phyloP scores from a whole-genome alignment of 2,888 invertebrate genomes.

The Hemicrepidius hirtus region DNA sequence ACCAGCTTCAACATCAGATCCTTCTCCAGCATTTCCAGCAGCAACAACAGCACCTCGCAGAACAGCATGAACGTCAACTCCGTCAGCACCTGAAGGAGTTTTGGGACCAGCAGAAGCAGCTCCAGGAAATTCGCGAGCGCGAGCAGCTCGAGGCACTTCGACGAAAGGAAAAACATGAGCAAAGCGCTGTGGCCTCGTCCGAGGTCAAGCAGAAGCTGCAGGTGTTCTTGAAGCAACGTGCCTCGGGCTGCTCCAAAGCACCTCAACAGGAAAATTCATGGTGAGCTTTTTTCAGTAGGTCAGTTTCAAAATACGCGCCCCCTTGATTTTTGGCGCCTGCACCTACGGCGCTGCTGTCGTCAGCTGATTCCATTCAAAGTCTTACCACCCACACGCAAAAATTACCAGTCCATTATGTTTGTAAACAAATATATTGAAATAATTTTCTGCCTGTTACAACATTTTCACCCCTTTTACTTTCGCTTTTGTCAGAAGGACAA shows the following conservation, averaged over 20 bases:
- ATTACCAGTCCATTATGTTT: constrained; percentile 41
- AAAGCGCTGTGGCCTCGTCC: constrained; percentile 96
- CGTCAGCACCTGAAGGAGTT: constrained; percentile 92
- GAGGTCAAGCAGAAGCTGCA: constrained; percentile 97
- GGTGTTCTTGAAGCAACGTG: constrained; percentile 75
- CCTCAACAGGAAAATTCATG: constrained; percentile 70
- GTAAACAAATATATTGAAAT: constrained; percentile 40
- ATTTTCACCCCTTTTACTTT: neutral
- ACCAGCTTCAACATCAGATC: constrained; percentile 94
- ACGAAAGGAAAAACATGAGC: constrained; percentile 95
- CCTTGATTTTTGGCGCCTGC: constrained; percentile 39
- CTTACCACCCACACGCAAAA: constrained; percentile 41
- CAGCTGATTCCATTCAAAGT: constrained; percentile 60
- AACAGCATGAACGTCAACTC: constrained; percentile 93
- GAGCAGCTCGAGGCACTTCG: constrained; percentile 90
- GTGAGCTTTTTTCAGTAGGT: constrained; percentile 65
- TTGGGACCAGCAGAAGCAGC: constrained; percentile 93
- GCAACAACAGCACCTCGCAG: constrained; percentile 91
- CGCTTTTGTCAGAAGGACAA: neutral
- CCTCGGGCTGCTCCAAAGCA: constrained; percentile 68
- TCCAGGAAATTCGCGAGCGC: constrained; percentile 83
- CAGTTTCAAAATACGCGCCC: constrained; percentile 60
- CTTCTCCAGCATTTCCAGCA: constrained; percentile 93
- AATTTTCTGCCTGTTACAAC: neutral
- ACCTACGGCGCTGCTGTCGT: constrained; percentile 54